Percentiles rank a stretch among this genome's conserved stretches.
phyloP scores from a whole-genome alignment of 2,888 invertebrate species.

The Xestia xanthographa region DNA sequence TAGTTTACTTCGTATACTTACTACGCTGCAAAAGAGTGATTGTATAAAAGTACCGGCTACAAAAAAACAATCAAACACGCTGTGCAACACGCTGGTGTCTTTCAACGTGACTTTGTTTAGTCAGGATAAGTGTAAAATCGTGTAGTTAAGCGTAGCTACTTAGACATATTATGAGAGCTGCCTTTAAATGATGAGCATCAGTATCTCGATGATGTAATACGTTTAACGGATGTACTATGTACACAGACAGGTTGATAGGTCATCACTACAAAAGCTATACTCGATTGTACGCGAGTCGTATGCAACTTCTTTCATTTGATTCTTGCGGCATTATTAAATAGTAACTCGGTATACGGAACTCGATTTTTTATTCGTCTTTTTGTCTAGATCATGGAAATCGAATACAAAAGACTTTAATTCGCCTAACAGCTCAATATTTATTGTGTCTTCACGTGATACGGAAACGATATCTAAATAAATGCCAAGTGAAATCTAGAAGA shows the following conservation, averaged over 20 bases:
- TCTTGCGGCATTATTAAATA: constrained; percentile 24
- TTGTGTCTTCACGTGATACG: constrained; percentile 47
- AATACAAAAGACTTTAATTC: constrained; percentile 48
- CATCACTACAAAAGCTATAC: constrained; percentile 9
- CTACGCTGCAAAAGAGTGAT: too few relatives aligned
- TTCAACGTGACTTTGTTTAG: neutral
- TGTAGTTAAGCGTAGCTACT: neutral
- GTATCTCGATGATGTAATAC: constrained; percentile 12
- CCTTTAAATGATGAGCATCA: neutral
- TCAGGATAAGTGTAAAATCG: neutral
- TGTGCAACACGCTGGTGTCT: neutral
- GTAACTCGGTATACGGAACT: constrained; percentile 30
- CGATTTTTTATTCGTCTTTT: constrained; percentile 26
- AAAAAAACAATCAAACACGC: neutral
- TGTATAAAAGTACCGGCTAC: neutral
- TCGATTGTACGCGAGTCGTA: neutral
- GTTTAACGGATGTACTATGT: neutral
- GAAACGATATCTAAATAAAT: constrained; percentile 53
- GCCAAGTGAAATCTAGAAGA: constrained; percentile 54
- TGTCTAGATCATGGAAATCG: constrained; percentile 18
- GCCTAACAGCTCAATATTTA: constrained; percentile 14
- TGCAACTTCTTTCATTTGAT: neutral
- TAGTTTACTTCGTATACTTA: too few relatives aligned
- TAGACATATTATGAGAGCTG: neutral
- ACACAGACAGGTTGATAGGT: constrained; percentile 18